Base-by-base conservation (phyloP, 1,140 invertebrate genomes). In the Rhagoletis pomonella region DNA sequence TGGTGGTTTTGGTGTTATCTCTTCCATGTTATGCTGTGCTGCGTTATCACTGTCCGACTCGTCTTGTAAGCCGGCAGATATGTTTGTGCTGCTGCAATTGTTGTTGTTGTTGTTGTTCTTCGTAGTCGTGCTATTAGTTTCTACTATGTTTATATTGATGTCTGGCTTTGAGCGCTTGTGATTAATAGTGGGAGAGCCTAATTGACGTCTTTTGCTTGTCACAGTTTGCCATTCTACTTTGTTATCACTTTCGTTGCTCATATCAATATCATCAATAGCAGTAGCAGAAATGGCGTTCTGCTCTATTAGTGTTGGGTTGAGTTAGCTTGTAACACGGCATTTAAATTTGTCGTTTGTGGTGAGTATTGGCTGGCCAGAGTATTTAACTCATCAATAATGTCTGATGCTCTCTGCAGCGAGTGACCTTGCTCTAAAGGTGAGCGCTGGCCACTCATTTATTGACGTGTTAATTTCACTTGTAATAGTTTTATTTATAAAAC, bases 1-100 rank as follows among this genome's bases (percentile, higher is more conserved):
- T 47, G 86, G 62, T 69, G 64, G 86, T 62, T 86, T 86, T 42
- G 62, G 55, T 55, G 64, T 10, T 12, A n/a, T 65, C 64, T 86
- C 65, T 29, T 50, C 64, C 2, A 64, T 44, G 10, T 55, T 86
- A 3, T 86, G 64, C 5, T 58, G n/a, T 2, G 19, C 55, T n/a
- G 9, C 29, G 39, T 69, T 69, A 69, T 69, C 42, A 29, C 29
- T 42, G 14, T 69, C 29, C 10, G 29, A 42, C 29, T 42, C 65
- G 65, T 69, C 65, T 69, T 69, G 14, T 69, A 69, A 42, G 19
- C 65, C 65, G 29, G 65, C 65, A 42, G 42, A 69, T 29, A 69
- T 69, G 39, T 69, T 69, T 44, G 65, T 42, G 65, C 65, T 42
- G 39, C 7, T 69, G 65, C 4, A 42, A 42, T 69, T 69, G 65